Base-by-base conservation (phyloP, 2,113 vertebrate species). In the Aix galericulata region DNA sequence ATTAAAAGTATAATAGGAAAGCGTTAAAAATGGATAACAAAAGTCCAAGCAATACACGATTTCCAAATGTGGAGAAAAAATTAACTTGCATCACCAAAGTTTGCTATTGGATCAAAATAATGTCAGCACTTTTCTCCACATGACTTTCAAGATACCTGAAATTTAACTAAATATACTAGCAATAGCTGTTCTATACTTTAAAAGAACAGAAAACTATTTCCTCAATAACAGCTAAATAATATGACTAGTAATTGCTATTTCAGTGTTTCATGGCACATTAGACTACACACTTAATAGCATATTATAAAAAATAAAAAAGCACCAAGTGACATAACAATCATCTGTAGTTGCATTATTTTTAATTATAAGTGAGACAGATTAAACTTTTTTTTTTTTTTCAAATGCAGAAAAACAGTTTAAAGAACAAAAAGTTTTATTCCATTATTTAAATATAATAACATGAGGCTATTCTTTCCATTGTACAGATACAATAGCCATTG, bases 401-500 rank as follows among this genome's bases (percentile, higher is more conserved):
- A 72, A 68, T 29, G 44, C 56, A 93, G 77, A 81, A 84, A 93
- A 92, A 58, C n/a, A 68, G 46, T 31, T 87, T 73, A 59, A 88
- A 88, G 64, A 83, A 71, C 14, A 71, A 91, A n/a, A 56, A 85
- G 58, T 95, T 95, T 68, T 82, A 94, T 34, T 81, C 66, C 38
- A 58, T 91, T 83, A 80, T 87, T 94, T 73, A 75, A 93, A 81
- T 42, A 52, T 27, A 72, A 34, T 27, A 93, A 77, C 0, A 6
- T 42, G 62, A 27, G 23, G 44, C 66, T 94, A 55, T 77, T 88
- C 90, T 74, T 93, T 58, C 58, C 55, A 82, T 55, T 87, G 71
- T 73, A 90, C 38, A 82, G 88, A 84, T 82, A 84, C 88, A 93
- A 95, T 58, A 93, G 83, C 46, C 66, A 78, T 89, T 94, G 88